Conservation (phyloP, 1,140 invertebrate species). For the Drosophila equinoxialis region DNA sequence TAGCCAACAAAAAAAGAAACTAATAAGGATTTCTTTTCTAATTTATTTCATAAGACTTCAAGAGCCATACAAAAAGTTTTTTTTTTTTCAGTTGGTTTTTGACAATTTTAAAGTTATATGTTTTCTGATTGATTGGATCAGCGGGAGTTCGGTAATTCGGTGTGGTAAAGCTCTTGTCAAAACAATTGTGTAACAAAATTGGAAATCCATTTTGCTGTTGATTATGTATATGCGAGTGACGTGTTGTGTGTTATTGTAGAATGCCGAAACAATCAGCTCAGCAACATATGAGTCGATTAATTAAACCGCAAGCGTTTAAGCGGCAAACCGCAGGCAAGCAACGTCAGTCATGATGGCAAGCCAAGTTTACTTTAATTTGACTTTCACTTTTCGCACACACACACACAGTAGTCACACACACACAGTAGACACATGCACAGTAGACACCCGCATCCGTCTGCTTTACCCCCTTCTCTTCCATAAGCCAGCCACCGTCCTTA, state of each 20-base stretch:
- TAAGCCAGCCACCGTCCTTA: constrained; percentile 5
- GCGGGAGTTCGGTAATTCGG: too few relatives aligned
- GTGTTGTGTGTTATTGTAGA: neutral
- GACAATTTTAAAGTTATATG: too few relatives aligned
- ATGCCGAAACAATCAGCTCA: constrained; percentile 7
- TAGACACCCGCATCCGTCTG: constrained; percentile 5
- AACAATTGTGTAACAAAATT: too few relatives aligned
- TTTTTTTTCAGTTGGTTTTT: too few relatives aligned
- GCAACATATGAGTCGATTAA: constrained; percentile 68
- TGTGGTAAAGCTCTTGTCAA: too few relatives aligned
- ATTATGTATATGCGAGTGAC: neutral
- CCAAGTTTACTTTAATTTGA: constrained; percentile 75
- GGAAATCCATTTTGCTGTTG: neutral
- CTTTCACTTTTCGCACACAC: constrained; percentile 49
- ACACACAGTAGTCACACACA: constrained; percentile 17
- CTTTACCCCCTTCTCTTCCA: neutral
- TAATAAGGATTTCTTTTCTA: too few relatives aligned
- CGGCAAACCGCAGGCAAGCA: constrained; percentile 60
- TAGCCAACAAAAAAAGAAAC: too few relatives aligned
- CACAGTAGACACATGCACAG: neutral
- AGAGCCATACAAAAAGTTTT: too few relatives aligned
- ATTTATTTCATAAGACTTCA: too few relatives aligned
- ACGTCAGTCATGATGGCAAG: constrained; percentile 42
- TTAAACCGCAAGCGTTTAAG: constrained; percentile 78
- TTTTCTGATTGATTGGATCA: too few relatives aligned